Evolutionary conservation across 2,797 vertebrate genomes (phyloP).

Genomic region (Oryzias dopingdopingensis): DNA sequence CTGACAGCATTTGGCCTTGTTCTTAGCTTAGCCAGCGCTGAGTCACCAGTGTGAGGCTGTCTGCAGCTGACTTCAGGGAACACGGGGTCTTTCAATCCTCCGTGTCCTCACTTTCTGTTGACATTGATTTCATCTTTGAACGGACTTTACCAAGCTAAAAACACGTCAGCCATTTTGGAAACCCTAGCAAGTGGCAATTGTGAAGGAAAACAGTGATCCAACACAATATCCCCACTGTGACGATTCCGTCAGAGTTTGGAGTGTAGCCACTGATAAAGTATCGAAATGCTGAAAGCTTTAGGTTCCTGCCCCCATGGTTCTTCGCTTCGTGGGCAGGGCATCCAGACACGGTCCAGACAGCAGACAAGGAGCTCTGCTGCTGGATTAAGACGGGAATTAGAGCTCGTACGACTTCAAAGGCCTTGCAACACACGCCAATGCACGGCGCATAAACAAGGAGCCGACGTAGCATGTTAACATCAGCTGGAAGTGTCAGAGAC

Average conservation of each 20-base stretch:
- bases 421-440: constrained; percentile 57
- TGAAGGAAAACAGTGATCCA: constrained; percentile 42
- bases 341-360: constrained; percentile 63
- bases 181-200: constrained; percentile 15
- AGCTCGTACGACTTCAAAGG: constrained; percentile 63
- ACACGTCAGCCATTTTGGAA: constrained; percentile 56
- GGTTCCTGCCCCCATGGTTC: constrained; percentile 22
- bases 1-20: constrained; percentile 69
- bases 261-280: constrained; percentile 48
- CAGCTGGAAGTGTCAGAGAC: constrained; percentile 55
- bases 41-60: constrained; percentile 61
- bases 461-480: constrained; percentile 74
- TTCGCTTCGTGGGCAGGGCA: constrained; percentile 9
- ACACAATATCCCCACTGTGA: constrained; percentile 51
- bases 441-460: constrained; percentile 40
- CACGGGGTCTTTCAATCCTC: constrained; percentile 46
- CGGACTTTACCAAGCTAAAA: constrained; percentile 41
- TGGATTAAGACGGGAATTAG: constrained; percentile 73
- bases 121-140: constrained; percentile 43
- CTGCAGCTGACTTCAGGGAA: constrained; percentile 68
- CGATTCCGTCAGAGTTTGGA: constrained; percentile 47
- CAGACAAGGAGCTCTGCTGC: constrained; percentile 51
- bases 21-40: constrained; percentile 58
- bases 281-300: constrained; percentile 41
- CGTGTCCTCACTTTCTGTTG: constrained; percentile 51